Evolutionary conservation across 2,888 invertebrate species (phyloP).

Genomic region (Drosophila peninsularis): DNA sequence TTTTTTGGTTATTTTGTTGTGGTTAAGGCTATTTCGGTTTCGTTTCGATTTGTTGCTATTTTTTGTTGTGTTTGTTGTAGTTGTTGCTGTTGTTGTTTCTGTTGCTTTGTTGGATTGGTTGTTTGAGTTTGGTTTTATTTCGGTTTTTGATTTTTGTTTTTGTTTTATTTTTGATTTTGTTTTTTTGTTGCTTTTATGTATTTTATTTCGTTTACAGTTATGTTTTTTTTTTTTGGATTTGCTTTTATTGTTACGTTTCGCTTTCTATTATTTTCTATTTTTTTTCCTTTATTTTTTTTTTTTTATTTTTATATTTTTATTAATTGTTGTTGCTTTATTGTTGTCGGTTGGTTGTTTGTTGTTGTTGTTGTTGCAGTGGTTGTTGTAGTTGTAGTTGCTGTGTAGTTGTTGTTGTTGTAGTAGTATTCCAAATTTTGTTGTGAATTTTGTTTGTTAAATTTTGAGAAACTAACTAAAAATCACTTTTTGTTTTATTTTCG

Average conservation of each 20-base stretch:
- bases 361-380: constrained; percentile 55
- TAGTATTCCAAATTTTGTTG: constrained; percentile 83
- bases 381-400: constrained; percentile 42
- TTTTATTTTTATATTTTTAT: constrained; percentile 50
- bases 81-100: constrained; percentile 55
- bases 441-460: constrained; percentile 84
- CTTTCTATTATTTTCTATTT: constrained; percentile 44
- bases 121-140: constrained; percentile 50
- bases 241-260: constrained; percentile 69
- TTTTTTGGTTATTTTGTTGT: constrained; percentile 24
- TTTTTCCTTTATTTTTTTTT: constrained; percentile 5
- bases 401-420: constrained; percentile 62
- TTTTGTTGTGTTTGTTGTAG: constrained; percentile 37
- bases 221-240: constrained; percentile 41
- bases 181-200: constrained; percentile 23
- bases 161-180: constrained; percentile 45
- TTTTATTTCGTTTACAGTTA: constrained; percentile 36
- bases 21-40: constrained; percentile 63
- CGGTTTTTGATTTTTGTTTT: constrained; percentile 38
- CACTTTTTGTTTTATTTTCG: constrained; percentile 80
- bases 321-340: constrained; percentile 56
- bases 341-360: constrained; percentile 57
- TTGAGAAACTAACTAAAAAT: constrained; percentile 84
- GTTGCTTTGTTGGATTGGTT: constrained; percentile 43
- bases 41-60: constrained; percentile 61